Evolutionary conservation across 2,888 invertebrate species (phyloP).

Genomic region (Diogma glabrata): DNA sequence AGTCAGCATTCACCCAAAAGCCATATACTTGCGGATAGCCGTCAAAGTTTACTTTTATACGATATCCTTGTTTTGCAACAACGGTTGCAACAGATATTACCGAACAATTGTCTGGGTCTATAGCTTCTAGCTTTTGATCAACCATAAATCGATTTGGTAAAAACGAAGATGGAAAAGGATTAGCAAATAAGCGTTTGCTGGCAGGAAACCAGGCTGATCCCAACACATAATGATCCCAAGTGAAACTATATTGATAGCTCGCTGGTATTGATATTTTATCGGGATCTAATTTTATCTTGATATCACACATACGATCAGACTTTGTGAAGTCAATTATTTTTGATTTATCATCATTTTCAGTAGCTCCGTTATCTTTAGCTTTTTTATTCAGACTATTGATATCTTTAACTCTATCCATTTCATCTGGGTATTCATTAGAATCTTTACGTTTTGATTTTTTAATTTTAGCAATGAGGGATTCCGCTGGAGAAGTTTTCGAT

Average conservation of each 20-base stretch:
- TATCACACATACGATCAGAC: too few species aligned
- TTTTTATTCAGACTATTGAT: too few species aligned
- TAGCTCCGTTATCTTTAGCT: too few species aligned
- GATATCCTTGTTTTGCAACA: slow-evolving; percentile 67
- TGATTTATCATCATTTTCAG: background rate
- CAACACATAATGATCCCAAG: slow-evolving; percentile 12
- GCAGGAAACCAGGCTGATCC: slow-evolving; percentile 56
- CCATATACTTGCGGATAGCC: slow-evolving; percentile 81
- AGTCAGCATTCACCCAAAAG: slow-evolving; percentile 89
- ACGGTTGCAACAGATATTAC: slow-evolving; percentile 81
- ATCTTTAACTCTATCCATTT: background rate
- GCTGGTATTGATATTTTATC: slow-evolving; percentile 18
- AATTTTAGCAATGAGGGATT: too few species aligned
- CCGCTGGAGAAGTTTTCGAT: background rate
- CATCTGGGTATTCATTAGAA: too few species aligned
- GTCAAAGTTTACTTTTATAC: slow-evolving; percentile 82
- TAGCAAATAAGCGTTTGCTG: slow-evolving; percentile 68
- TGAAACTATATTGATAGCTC: slow-evolving; percentile 1
- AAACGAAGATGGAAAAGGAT: slow-evolving; percentile 54
- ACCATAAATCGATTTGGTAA: slow-evolving; percentile 64
- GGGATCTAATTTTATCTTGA: slow-evolving; percentile 21
- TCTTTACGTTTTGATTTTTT: too few species aligned
- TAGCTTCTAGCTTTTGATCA: slow-evolving; percentile 86
- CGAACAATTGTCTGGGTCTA: slow-evolving; percentile 85
- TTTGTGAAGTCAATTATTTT: too few species aligned